Percentiles rank a stretch among this genome's conserved stretches.
phyloP scores from a whole-genome alignment of 2,797 vertebrate species.

The Lycodopsis pacificus region DNA sequence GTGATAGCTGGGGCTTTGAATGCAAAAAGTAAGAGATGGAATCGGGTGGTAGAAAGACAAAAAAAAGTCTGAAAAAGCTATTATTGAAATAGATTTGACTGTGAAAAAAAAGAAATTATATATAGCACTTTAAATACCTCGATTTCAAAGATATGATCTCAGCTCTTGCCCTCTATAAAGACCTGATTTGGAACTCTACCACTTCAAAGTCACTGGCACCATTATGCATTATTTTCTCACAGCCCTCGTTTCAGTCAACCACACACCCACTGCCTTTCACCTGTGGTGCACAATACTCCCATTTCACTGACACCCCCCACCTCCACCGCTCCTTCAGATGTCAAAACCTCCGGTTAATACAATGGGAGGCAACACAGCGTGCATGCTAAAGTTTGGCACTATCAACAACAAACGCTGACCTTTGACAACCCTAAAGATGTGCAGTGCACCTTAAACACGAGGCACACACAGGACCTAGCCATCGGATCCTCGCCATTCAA shows the following conservation, averaged over 20 bases:
- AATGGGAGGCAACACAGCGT: neutral
- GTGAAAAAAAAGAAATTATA: neutral
- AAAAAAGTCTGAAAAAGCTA: neutral
- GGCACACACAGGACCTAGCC: neutral
- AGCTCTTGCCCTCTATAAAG: conserved; percentile 16
- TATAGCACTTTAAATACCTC: neutral
- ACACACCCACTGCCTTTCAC: conserved; percentile 32
- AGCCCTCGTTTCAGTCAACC: conserved; percentile 34
- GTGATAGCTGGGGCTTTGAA: conserved; percentile 10
- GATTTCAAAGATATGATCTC: conserved; percentile 15
- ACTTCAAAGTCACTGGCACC: conserved; percentile 11
- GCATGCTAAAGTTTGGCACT: conserved; percentile 55
- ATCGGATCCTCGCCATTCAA: neutral
- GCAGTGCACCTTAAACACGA: conserved; percentile 40
- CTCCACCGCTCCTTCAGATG: neutral
- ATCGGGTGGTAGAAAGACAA: neutral
- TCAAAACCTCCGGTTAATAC: conserved; percentile 34
- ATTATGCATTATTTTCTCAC: conserved; percentile 14
- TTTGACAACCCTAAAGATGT: conserved; percentile 26
- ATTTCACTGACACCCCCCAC: conserved; percentile 18
- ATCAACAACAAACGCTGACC: conserved; percentile 67
- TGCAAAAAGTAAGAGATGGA: conserved; percentile 1
- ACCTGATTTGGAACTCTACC: neutral
- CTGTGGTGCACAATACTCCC: conserved; percentile 23
- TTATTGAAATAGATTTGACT: conserved; percentile 12